These are phyloP conservation scores for Otis tarda DNA, from an alignment of 2,113 vertebrate species.

Conservation along the genomic window DNA sequence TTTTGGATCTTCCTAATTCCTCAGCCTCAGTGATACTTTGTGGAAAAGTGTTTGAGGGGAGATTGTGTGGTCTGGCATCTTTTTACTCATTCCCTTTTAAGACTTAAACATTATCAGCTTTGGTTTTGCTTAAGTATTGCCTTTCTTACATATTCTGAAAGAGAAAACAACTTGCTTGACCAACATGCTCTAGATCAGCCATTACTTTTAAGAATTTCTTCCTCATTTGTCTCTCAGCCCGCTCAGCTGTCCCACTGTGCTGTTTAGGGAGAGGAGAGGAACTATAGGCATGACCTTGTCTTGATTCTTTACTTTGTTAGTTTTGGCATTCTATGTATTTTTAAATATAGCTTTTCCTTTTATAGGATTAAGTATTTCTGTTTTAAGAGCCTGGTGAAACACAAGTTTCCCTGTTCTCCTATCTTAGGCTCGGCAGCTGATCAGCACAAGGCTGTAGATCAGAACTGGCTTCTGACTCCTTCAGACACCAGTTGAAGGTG, in stretches of 20 bases:
- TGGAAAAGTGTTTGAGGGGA: neutral
- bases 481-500: neutral
- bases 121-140: neutral
- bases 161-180: neutral
- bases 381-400: constrained; percentile 10
- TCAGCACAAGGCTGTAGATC: neutral
- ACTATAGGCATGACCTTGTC: constrained; percentile 4
- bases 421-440: neutral
- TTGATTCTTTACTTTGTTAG: constrained; percentile 29
- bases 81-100: neutral
- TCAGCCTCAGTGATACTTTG: neutral
- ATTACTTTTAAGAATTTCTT: neutral
- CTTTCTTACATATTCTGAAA: neutral
- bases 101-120: neutral
- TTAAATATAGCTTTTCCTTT: constrained; percentile 62
- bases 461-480: neutral
- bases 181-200: neutral
- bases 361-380: constrained; percentile 45
- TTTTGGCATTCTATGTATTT: constrained; percentile 54
- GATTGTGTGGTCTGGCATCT: neutral
- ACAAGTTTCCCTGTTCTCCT: neutral
- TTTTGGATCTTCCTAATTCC: neutral
- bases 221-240: neutral
- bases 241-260: neutral
- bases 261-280: neutral